Base-by-base conservation (phyloP, 2,113 vertebrate genomes). In the Poicephalus gulielmi region DNA sequence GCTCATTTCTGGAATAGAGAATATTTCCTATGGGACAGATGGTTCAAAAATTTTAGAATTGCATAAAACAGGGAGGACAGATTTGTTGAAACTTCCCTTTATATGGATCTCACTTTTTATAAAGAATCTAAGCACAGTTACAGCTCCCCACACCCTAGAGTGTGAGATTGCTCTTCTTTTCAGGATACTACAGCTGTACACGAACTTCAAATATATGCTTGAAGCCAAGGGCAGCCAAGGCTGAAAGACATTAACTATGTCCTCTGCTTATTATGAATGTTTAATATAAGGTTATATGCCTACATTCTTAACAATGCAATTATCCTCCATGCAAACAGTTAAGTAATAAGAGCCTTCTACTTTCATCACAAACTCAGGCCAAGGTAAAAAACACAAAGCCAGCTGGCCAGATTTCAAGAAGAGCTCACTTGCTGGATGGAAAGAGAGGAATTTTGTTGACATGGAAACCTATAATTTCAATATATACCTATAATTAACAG, bases 71-170 rank as follows among this genome's bases (percentile, higher is more conserved):
- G 17, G 20, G 37, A 95, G 82, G 71, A 93, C 75, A 88, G 92
- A 93, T 95, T 94, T 96, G 79, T 81, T 70, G 71, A 93, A 74
- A 68, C 68, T 93, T 92, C 79, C 23, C n/a, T 91, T 46, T 90
- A 27, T 4, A 43, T 50, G 35, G 20, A 83, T 73, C 79, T 90
- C 70, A 44, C 22, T 91, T 86, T 77, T 77, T 77, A 59, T 70
- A 67, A 94, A 37, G 88, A 95, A 86, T 23, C 19, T 74, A 67
- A 70, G 88, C 85, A 77, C 44, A 88, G 59, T 90, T 91, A 79
- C 59, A 90, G 41, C 53, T 95, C 71, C 75, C 74, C 85, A 77
- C 30, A 59, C 27, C 19, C 63, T 35, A 62, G 46, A 59, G n/a
- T 96, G 49, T 2, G 7, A 93, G 67, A 90, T 74, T 28, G 7